Conservation (phyloP, 2,113 vertebrate species). For the Lipophrys pholis region DNA sequence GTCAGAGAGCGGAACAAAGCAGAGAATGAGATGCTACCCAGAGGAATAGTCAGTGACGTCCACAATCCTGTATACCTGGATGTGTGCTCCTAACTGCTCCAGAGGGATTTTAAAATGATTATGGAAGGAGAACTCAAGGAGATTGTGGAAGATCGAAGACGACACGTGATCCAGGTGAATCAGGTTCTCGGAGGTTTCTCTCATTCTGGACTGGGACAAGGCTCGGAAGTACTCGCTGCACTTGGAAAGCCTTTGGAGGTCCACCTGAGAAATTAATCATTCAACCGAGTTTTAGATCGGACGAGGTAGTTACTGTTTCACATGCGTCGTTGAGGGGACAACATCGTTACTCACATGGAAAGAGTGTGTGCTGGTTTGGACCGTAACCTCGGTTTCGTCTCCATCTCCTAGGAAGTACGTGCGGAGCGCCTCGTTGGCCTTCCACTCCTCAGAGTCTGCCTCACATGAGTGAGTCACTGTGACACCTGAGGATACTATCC, state of each 20-base stretch:
- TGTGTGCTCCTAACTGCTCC: constrained; percentile 70
- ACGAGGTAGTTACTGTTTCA: not conserved
- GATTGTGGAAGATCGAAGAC: constrained; percentile 72
- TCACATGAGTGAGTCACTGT: not conserved
- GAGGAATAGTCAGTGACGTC: too few relatives aligned
- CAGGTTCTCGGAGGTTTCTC: constrained; percentile 73
- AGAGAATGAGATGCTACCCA: not conserved
- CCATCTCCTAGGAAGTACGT: constrained; percentile 67
- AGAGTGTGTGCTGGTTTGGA: constrained; percentile 78
- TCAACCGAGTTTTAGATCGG: not conserved
- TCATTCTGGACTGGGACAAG: constrained; percentile 83
- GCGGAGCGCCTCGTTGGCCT: constrained; percentile 58
- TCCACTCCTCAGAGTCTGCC: constrained; percentile 67
- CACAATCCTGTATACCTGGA: constrained; percentile 65
- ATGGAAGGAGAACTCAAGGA: constrained; percentile 81
- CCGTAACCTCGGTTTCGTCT: constrained; percentile 61
- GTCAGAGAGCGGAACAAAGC: not conserved
- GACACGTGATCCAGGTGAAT: constrained; percentile 79
- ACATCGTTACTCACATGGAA: constrained; percentile 77
- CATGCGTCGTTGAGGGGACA: not conserved
- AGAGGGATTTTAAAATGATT: constrained; percentile 60
- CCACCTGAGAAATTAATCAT: constrained; percentile 66
- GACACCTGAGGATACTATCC: constrained; percentile 13
- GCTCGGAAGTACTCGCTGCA: constrained; percentile 83
- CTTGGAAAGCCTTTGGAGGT: constrained; percentile 73